phyloP scores from a whole-genome alignment of 2,113 vertebrate genomes.

The Caloenas nicobarica region DNA sequence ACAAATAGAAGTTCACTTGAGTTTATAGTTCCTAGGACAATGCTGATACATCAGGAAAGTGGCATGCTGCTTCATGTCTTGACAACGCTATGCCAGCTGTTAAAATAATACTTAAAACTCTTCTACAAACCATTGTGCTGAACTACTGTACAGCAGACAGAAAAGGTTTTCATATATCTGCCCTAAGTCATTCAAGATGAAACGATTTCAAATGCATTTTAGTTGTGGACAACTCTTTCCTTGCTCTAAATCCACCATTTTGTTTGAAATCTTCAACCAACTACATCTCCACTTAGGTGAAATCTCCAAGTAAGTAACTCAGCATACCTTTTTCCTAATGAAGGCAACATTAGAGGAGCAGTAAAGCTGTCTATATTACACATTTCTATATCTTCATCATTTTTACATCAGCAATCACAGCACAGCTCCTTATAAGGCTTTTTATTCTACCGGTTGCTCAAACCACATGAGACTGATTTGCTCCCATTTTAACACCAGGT shows the following conservation, averaged over 20 bases:
- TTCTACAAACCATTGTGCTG: neutral
- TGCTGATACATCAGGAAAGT: neutral
- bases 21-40: neutral
- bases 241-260: neutral
- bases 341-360: neutral
- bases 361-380: neutral
- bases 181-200: neutral
- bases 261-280: neutral
- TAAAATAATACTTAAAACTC: neutral
- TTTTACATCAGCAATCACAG: neutral
- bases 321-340: neutral
- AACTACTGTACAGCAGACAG: neutral
- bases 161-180: neutral
- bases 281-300: neutral
- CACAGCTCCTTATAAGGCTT: neutral
- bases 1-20: neutral
- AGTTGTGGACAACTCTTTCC: neutral
- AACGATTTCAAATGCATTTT: neutral
- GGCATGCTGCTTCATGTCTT: neutral
- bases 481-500: neutral
- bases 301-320: neutral
- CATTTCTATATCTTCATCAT: neutral
- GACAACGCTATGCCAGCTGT: neutral
- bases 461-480: neutral
- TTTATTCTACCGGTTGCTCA: neutral